Conservation (phyloP, 1,140 invertebrate genomes). For the Archivesica marissinica region DNA sequence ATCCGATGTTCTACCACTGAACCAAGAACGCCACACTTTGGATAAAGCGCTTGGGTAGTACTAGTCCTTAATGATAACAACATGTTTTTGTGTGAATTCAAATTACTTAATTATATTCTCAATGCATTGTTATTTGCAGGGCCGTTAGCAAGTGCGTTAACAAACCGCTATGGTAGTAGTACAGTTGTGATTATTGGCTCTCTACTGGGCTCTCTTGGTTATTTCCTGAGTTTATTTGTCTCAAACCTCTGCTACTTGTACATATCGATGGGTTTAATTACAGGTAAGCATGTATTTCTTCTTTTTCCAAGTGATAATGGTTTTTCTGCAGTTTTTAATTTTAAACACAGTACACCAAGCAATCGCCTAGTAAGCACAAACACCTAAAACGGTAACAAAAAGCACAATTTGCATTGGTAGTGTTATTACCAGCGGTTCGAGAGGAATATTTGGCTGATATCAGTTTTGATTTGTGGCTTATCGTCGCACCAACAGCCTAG, state of each 20-base stretch:
- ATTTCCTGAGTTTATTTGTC: slow-evolving; percentile 91
- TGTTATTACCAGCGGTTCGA: too few relatives aligned
- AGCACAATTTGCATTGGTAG: too few relatives aligned
- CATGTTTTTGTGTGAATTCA: not conserved
- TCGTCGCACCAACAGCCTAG: too few relatives aligned
- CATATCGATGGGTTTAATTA: slow-evolving; percentile 94
- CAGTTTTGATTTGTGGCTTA: too few relatives aligned
- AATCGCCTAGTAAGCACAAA: too few relatives aligned
- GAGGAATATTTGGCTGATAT: too few relatives aligned
- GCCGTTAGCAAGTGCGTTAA: slow-evolving; percentile 96
- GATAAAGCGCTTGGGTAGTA: not conserved
- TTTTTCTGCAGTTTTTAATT: too few relatives aligned
- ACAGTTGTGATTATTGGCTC: slow-evolving; percentile 95
- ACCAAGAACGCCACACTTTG: not conserved
- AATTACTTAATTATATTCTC: not conserved
- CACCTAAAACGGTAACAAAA: too few relatives aligned
- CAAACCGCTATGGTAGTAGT: slow-evolving; percentile 97
- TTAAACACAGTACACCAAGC: too few relatives aligned
- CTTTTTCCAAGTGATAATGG: too few relatives aligned
- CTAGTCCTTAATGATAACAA: not conserved
- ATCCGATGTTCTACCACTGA: too few relatives aligned
- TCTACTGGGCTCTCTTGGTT: slow-evolving; percentile 91
- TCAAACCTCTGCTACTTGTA: slow-evolving; percentile 91
- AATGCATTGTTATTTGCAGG: slow-evolving; percentile 86
- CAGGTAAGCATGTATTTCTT: too few relatives aligned